Conservation (phyloP, 2,113 vertebrate genomes). For the Rhea pennata region DNA sequence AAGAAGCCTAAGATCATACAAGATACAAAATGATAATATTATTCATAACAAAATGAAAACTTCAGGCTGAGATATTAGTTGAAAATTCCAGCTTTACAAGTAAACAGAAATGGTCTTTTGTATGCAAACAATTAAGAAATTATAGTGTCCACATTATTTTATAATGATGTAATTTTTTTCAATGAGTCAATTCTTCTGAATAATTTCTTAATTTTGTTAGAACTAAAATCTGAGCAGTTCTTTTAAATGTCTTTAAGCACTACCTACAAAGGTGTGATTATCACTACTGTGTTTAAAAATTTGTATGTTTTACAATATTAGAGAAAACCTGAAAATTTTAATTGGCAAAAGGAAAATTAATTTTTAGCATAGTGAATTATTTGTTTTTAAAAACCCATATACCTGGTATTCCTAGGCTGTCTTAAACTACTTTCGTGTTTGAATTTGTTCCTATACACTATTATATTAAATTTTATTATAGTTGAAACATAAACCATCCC, state of each 20-base stretch:
- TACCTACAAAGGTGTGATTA: neutral
- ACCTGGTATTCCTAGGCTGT: neutral
- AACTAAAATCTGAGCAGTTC: neutral
- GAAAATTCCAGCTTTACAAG: conserved; percentile 41
- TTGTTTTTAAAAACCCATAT: neutral
- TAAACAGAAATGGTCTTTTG: neutral
- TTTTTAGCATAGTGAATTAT: neutral
- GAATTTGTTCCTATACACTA: neutral
- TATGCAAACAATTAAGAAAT: neutral
- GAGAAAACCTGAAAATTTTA: neutral
- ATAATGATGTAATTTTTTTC: neutral
- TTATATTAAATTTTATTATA: conserved; percentile 45
- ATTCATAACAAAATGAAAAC: neutral
- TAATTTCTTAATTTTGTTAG: neutral
- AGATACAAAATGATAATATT: neutral
- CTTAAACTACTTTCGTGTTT: conserved; percentile 1
- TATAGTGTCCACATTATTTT: neutral
- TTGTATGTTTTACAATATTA: neutral
- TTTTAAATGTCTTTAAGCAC: neutral
- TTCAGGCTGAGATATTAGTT: neutral
- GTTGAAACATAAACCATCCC: conserved; percentile 19
- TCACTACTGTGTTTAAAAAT: neutral
- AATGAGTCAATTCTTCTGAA: neutral
- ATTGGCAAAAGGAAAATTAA: neutral
- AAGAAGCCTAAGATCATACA: neutral